Percentiles rank a stretch among this genome's conserved stretches.
These are phyloP conservation scores for Myanophis thanlyinensis DNA, from an alignment of 2,113 vertebrate species.

Conservation along the genomic window DNA sequence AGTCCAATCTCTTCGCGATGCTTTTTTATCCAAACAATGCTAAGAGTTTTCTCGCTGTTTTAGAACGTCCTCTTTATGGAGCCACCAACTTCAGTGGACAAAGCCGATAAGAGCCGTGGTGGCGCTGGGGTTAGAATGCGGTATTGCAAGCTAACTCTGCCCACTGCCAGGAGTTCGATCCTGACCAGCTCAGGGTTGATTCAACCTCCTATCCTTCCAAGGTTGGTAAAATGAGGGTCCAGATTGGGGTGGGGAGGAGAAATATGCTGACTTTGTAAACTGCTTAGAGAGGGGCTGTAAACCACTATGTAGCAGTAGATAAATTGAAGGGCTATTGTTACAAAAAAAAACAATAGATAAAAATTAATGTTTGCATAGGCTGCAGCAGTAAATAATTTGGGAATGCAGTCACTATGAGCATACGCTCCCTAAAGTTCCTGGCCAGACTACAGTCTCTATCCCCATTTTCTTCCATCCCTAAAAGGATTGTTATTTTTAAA, in stretches of 20 bases:
- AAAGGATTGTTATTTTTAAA: background rate
- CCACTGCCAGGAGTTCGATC: background rate
- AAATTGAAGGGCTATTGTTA: background rate
- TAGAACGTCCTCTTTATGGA: background rate
- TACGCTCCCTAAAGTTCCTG: background rate
- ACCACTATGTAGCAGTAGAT: background rate
- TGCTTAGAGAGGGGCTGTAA: background rate
- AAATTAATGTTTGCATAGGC: background rate
- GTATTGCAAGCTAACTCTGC: background rate
- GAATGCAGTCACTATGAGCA: background rate
- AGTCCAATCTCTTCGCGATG: too few species aligned
- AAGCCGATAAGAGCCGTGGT: too few species aligned
- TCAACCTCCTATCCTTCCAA: background rate
- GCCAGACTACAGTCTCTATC: background rate
- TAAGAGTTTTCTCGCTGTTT: background rate
- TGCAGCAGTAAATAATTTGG: background rate
- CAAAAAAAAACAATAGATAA: background rate
- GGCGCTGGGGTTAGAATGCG: too few species aligned
- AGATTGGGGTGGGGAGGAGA: background rate
- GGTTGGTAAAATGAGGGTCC: background rate
- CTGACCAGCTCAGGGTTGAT: background rate
- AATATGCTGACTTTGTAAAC: background rate
- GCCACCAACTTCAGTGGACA: background rate
- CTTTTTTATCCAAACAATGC: background rate
- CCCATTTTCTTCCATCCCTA: background rate